A percentile compares a stretch with the other conserved stretches of the same genome.
These are phyloP conservation scores for Galeopsomyia nigrocyanea DNA, from an alignment of 2,888 invertebrate species.

Conservation along the genomic window DNA sequence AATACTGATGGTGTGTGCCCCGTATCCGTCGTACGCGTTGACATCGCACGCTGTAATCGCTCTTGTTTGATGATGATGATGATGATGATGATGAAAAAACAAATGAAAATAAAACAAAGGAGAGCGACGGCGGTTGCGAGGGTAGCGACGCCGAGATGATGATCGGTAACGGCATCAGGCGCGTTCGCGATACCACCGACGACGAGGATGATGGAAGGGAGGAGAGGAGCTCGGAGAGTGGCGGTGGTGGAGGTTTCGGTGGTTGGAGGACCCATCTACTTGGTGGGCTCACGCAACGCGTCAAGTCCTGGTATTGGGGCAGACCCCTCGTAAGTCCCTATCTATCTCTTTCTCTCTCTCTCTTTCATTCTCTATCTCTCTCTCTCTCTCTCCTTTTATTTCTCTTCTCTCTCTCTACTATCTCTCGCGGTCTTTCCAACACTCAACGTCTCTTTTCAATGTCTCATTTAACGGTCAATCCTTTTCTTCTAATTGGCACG, in stretches of 20 bases:
- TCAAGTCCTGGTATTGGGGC: slow-evolving; percentile 97
- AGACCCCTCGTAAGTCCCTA: slow-evolving; percentile 92
- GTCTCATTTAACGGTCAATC: slow-evolving; percentile 2
- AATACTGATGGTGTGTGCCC: not conserved
- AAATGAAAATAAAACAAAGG: slow-evolving; percentile 51
- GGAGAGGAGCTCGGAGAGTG: slow-evolving; percentile 67
- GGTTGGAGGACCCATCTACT: slow-evolving; percentile 91
- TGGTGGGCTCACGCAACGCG: slow-evolving; percentile 96
- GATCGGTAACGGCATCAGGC: slow-evolving; percentile 66
- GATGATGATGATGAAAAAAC: too few relatives aligned
- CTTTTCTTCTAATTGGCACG: slow-evolving; percentile 22
- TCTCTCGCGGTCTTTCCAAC: slow-evolving; percentile 15
- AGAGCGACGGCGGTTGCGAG: slow-evolving; percentile 67
- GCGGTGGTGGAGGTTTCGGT: slow-evolving; percentile 73
- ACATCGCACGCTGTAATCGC: not conserved
- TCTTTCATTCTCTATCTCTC: slow-evolving; percentile 35
- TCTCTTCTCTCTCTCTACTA: slow-evolving; percentile 17
- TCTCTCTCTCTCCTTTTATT: slow-evolving; percentile 23
- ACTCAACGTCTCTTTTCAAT: slow-evolving; percentile 25
- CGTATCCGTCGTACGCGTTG: not conserved
- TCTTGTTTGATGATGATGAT: slow-evolving; percentile 7
- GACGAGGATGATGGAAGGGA: slow-evolving; percentile 67
- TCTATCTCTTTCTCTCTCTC: slow-evolving; percentile 42
- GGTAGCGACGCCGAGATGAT: slow-evolving; percentile 69
- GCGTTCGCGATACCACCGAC: slow-evolving; percentile 67